Evolutionary conservation across 2,113 vertebrate genomes (phyloP), one percentile per base, ranked within the genome.

Genomic region (Nibea albiflora): DNA sequence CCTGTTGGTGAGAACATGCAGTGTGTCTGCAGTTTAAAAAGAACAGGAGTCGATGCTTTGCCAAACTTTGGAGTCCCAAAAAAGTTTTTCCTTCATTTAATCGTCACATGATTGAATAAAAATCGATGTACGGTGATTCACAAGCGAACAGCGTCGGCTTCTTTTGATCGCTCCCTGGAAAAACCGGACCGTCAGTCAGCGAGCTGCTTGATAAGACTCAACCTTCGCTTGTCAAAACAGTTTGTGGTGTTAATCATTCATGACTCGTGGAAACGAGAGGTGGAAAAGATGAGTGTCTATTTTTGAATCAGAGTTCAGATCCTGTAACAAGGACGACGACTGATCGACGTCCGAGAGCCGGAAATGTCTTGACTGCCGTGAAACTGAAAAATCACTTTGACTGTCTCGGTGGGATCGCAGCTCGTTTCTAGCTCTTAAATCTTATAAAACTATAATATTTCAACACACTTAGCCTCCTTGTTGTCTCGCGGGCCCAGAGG

Each of bases 201-300:
- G 22, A 57, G 24, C 56, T 28, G 17, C 35, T 11, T 10, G 66
- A 50, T 71, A 72, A 72, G 9, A 60, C 57, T 68, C 57, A 35
- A 9, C 24, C 53, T 52, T 20, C 17, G 20, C 63, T 74, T 42
- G 52, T 68, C 49, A 44, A 12, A 42, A 67, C 50, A 69, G 28
- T 80, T 46, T 69, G 62, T 52, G 22, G 0, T 26, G 71, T 80
- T 69, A 64, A 80, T 84, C 77, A 81, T 73, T 83, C 39, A 57
- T 66, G 57, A 31, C 19, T 39, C 50, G 9, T 12, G 53, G 52
- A 52, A 76, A 26, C 0, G 35, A 61, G 57, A 44, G n/a, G 44
- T 14, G 1, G 73, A 58, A 60, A 47, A 64, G 50, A 68, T 8
- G 5, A 50, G 31, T 2, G 31, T 62, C 35, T 73, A 80, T 82